Base-by-base conservation (phyloP, 2,113 vertebrate species). In the Podilymbus podiceps region DNA sequence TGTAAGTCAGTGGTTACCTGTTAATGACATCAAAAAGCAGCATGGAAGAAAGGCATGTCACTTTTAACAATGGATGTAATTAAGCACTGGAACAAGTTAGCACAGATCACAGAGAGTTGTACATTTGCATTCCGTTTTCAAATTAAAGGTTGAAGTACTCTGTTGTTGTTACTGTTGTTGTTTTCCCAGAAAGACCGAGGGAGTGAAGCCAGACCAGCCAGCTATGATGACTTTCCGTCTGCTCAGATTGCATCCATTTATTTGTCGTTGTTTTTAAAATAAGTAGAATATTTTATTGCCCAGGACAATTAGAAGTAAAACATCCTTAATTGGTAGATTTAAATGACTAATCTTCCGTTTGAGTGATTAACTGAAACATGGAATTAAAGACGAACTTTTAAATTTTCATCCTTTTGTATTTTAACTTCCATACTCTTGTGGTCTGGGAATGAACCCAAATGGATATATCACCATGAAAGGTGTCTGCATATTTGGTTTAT, bases 381-480 rank as follows among this genome's bases (percentile, higher is more conserved):
- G 30, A 78, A 85, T 68, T 89, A 31, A 58, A 92, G 44, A 66
- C 64, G 40, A 58, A 60, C 38, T 93, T 74, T 6, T 5, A 3
- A 33, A 46, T 74, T 89, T 93, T 81, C 16, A 63, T 6, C 18
- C 16, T 77, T 77, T 56, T 88, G 5, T 49, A 49, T 73, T 79
- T 77, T 71, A 71, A 86, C 55, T 86, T 67, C 31, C 46, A 63
- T 50, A 42, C 31, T 73, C 28, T 28, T 52, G 9, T 71, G 30
- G 18, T 59, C 78, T 88, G 64, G 55, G 22, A 95, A 59, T 46
- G 38, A 81, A 85, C 40, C 25, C 63, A 97, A 76, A 53, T 59
- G 59, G 24, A 50, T 81, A 10, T 50, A 67, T 42, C 20, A 25
- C 47, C 28, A 15, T 53, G 46, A 33, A 95, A 89, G 35, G 31